Percentiles rank a stretch among this genome's conserved stretches.
phyloP scores from a whole-genome alignment of 2,888 invertebrate genomes.

The Emmelina monodactyla region DNA sequence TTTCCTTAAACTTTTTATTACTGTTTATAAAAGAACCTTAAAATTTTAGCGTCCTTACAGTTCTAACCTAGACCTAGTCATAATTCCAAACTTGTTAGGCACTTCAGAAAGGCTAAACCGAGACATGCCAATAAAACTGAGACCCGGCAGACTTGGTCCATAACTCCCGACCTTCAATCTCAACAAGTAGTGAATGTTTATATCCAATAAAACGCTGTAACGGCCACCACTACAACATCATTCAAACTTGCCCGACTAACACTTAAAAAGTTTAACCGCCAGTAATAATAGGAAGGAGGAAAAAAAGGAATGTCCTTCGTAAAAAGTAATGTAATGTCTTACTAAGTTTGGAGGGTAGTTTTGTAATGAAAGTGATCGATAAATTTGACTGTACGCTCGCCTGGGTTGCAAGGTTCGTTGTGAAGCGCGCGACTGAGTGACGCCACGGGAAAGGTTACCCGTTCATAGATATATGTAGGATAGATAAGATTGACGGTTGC shows the following conservation, averaged over 20 bases:
- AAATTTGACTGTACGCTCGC: slow-evolving; percentile 66
- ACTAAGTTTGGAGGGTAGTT: slow-evolving; percentile 62
- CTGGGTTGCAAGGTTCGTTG: slow-evolving; percentile 62
- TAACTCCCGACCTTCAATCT: slow-evolving; percentile 57
- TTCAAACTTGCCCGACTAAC: slow-evolving; percentile 61
- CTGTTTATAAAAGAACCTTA: no score
- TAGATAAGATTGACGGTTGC: no score
- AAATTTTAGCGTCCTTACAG: no score
- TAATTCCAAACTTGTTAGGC: no score
- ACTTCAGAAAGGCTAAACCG: no score
- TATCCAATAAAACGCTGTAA: slow-evolving; percentile 65
- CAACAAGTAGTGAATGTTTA: slow-evolving; percentile 61
- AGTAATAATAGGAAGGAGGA: slow-evolving; percentile 49
- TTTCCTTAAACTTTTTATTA: no score
- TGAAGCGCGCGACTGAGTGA: slow-evolving; percentile 47
- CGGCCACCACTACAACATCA: slow-evolving; percentile 60
- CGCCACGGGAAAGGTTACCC: slow-evolving; percentile 31
- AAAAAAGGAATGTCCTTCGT: slow-evolving; percentile 60
- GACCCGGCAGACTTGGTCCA: slow-evolving; percentile 28
- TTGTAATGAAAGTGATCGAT: slow-evolving; percentile 65
- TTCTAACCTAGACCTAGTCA: no score
- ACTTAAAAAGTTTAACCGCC: slow-evolving; percentile 63
- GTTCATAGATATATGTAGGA: slow-evolving; percentile 9
- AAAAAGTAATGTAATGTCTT: slow-evolving; percentile 41
- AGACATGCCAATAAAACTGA: slow-evolving; percentile 32